These are phyloP conservation scores for Autographa pulchrina DNA, from an alignment of 2,888 invertebrate species.

Conservation along the genomic window DNA sequence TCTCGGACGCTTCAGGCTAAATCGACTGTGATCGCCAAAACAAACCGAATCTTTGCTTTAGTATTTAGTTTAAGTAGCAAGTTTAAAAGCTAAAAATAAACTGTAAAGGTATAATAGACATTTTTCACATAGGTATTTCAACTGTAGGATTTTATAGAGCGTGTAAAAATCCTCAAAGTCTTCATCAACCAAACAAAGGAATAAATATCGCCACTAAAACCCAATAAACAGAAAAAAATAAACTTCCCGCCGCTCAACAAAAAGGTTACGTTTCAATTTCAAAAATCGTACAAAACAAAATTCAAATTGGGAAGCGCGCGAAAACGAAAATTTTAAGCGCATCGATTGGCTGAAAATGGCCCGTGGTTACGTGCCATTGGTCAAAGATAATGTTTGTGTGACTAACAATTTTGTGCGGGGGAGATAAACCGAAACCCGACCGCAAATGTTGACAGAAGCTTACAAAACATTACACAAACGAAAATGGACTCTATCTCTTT, in stretches of 20 bases:
- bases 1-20: slow-evolving; percentile 25
- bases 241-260: slow-evolving; percentile 34
- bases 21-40: slow-evolving; percentile 24
- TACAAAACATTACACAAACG: slow-evolving; percentile 43
- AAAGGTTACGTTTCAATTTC: slow-evolving; percentile 39
- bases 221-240: slow-evolving; percentile 21
- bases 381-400: slow-evolving; percentile 87
- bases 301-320: slow-evolving; percentile 74
- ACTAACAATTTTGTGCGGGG: slow-evolving; percentile 85
- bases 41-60: slow-evolving; percentile 9
- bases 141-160: background rate
- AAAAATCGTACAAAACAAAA: slow-evolving; percentile 69
- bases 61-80: background rate
- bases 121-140: background rate
- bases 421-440: slow-evolving; percentile 84
- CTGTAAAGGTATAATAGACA: background rate
- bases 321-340: slow-evolving; percentile 73
- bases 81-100: background rate
- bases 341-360: slow-evolving; percentile 84
- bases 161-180: background rate
- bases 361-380: slow-evolving; percentile 84
- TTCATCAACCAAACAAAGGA: slow-evolving; percentile 3
- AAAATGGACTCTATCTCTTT: slow-evolving; percentile 61
- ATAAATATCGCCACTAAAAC: slow-evolving; percentile 21
- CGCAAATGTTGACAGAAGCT: slow-evolving; percentile 85